Evolutionary conservation across 1,140 invertebrate genomes (phyloP).

Genomic region (Procambarus clarkii): DNA sequence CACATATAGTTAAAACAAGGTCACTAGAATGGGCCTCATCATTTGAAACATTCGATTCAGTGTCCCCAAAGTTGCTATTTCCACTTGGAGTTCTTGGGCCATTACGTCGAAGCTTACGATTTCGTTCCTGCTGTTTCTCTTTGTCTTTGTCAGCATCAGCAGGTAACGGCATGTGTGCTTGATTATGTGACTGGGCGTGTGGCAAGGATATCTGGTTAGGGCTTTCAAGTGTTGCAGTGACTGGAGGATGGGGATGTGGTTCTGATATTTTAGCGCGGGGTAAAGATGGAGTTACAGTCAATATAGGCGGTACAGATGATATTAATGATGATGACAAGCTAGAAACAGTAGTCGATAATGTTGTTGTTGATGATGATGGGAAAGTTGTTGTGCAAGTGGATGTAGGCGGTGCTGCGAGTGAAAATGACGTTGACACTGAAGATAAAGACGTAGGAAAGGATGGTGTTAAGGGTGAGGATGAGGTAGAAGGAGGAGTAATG

Average conservation of each 20-base stretch:
- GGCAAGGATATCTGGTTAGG: slow-evolving; percentile 41
- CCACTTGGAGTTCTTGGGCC: slow-evolving; percentile 67
- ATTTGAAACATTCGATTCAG: slow-evolving; percentile 68
- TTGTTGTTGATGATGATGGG: slow-evolving; percentile 21
- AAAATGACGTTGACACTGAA: slow-evolving; percentile 43
- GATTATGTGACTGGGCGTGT: slow-evolving; percentile 33
- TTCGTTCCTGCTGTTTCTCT: slow-evolving; percentile 61
- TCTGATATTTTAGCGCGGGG: slow-evolving; percentile 46
- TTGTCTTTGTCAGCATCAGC: slow-evolving; percentile 53
- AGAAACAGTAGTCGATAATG: slow-evolving; percentile 17
- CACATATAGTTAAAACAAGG: slow-evolving; percentile 69
- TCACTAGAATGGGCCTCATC: slow-evolving; percentile 64
- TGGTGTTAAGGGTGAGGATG: slow-evolving; percentile 46
- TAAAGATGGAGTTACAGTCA: slow-evolving; percentile 30
- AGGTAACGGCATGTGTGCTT: slow-evolving; percentile 17
- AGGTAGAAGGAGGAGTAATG: slow-evolving; percentile 28
- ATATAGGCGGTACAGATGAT: slow-evolving; percentile 41
- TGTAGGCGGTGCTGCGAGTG: slow-evolving; percentile 39
- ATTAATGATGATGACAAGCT: slow-evolving; percentile 25
- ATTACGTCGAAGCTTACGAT: slow-evolving; percentile 59
- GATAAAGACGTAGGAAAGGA: slow-evolving; percentile 36
- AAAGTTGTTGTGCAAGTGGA: slow-evolving; percentile 31
- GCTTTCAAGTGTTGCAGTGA: slow-evolving; percentile 24
- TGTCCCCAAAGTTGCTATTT: slow-evolving; percentile 68
- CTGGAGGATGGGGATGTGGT: slow-evolving; percentile 24